Base-by-base conservation (phyloP, 30 jellyfish, hydroid and myxozoan genomes). In the Morbakka virulenta region DNA sequence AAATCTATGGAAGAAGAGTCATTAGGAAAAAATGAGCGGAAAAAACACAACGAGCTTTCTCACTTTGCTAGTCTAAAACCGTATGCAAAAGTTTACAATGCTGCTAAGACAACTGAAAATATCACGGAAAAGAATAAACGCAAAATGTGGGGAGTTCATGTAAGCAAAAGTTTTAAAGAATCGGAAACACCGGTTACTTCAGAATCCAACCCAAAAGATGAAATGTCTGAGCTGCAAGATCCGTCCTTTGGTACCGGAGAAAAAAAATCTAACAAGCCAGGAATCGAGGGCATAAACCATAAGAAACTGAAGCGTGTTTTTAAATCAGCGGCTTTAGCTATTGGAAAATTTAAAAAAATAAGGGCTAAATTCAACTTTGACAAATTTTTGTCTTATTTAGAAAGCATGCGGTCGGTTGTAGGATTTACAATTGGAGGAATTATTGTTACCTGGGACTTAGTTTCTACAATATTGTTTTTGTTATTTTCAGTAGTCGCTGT, bases 391-490 rank as follows among this genome's bases (percentile, higher is more conserved):
- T 72, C 84, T 4, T 72, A 72, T 24, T 50, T 72, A n/a, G 84
- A 72, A 2, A 72, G 84, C 49, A 72, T 72, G 84, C 84, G 77
- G 0, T n/a, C 79, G 0, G 84, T 72, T 6, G 84, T 72, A 31
- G 84, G 84, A 23, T 72, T 72, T 25, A 4, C 35, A n/a, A 72
- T 72, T 21, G 79, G 75, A 33, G 84, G 84, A 3, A 72, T 72
- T 50, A 50, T 72, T 6, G 77, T 72, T 32, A 72, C 84, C 4
- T 72, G 84, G 84, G 84, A 72, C 22, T n/a, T 72, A 4, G 84
- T 72, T n/a, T 72, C 84, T n/a, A 72, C 84, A n/a, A 72, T 31
- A 2, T 2, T 72, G 77, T 72, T 72, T 72, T 72, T 72, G 2
- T 20, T 72, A 14, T 72, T 72, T 48, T 72, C 84, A 17, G 27